Percentiles rank a stretch among this genome's conserved stretches.
These are phyloP conservation scores for Calidris pugnax DNA, from an alignment of 2,113 vertebrate genomes.

Conservation along the genomic window DNA sequence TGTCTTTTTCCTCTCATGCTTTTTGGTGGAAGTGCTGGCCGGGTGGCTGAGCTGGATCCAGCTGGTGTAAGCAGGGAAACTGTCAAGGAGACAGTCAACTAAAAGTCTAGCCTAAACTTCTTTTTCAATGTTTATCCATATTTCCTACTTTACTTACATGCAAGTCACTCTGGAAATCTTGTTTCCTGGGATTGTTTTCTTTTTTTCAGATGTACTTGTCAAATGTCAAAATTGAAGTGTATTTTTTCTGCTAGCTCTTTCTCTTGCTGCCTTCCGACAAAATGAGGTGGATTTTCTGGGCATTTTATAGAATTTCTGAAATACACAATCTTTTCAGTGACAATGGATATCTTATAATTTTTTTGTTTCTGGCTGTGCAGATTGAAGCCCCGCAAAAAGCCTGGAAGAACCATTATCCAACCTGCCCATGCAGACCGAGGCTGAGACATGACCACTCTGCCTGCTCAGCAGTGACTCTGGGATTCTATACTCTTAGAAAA, in stretches of 20 bases:
- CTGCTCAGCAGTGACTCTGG: not conserved
- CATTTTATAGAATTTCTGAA: not conserved
- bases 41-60: not conserved
- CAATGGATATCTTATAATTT: not conserved
- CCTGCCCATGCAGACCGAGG: not conserved
- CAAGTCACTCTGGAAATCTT: not conserved
- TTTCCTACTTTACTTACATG: not conserved
- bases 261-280: not conserved
- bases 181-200: not conserved
- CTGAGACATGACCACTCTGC: not conserved
- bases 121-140: not conserved
- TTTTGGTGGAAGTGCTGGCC: not conserved
- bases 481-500: not conserved
- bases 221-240: not conserved
- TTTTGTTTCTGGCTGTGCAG: not conserved
- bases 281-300: not conserved
- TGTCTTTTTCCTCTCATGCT: not conserved
- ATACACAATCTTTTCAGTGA: not conserved
- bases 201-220: not conserved
- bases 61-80: not conserved
- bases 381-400: not conserved
- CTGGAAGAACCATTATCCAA: not conserved
- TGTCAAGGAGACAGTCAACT: not conserved
- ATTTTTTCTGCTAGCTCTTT: not conserved
- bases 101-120: not conserved